Percentiles rank a stretch among this genome's conserved stretches.
These are phyloP conservation scores for Loripinus fragilis DNA, from an alignment of 2,888 invertebrate species.

Conservation along the genomic window DNA sequence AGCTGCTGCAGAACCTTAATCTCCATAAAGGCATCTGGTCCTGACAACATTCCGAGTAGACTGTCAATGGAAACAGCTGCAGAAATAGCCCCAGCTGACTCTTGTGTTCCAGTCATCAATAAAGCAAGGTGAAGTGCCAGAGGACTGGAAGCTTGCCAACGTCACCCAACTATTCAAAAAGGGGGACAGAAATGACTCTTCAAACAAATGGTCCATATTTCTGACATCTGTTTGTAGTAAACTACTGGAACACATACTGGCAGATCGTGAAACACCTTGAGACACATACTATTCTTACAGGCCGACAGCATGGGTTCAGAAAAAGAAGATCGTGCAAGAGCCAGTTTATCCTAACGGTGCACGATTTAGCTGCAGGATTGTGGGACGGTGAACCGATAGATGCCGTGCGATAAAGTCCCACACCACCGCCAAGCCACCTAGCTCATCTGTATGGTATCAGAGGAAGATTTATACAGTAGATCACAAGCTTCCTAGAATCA, in stretches of 20 bases:
- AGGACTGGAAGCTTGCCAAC: not conserved
- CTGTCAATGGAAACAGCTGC: no score
- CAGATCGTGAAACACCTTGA: not conserved
- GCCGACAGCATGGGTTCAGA: not conserved
- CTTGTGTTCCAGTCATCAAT: not conserved
- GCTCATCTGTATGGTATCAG: constrained; percentile 37
- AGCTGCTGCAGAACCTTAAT: no score
- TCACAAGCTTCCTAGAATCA: constrained; percentile 35
- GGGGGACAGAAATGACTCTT: not conserved
- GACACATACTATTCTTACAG: not conserved
- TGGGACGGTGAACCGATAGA: no score
- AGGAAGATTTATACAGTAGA: constrained; percentile 33
- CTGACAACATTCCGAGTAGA: no score
- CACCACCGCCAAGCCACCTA: not conserved
- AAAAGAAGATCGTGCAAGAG: not conserved
- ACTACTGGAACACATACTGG: not conserved
- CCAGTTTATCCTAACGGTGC: not conserved
- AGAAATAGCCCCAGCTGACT: no score
- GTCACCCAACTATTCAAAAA: not conserved
- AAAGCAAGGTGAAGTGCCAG: not conserved
- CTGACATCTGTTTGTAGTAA: not conserved
- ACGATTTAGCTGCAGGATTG: not conserved
- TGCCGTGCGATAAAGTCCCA: not conserved
- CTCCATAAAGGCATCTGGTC: no score
- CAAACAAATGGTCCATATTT: not conserved